Conservation (phyloP, 2,888 invertebrate genomes). For the Leistus spinibarbis region DNA sequence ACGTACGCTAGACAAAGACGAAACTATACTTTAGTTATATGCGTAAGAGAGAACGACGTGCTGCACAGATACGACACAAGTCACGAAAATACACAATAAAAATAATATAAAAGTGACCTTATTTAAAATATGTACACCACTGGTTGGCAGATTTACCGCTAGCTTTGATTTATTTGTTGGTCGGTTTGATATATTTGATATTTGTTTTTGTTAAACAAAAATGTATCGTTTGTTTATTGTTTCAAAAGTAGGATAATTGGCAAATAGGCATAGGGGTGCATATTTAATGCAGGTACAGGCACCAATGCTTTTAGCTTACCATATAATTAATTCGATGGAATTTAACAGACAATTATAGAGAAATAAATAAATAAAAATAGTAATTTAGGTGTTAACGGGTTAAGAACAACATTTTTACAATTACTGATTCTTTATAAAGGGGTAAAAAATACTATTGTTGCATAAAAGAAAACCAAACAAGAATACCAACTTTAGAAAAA, state of each 20-base stretch:
- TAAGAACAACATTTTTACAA: background rate
- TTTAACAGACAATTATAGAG: background rate
- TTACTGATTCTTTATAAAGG: background rate
- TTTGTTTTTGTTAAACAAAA: background rate
- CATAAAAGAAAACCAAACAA: too few relatives aligned
- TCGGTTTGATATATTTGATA: background rate
- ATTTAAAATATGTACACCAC: background rate
- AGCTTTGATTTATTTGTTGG: background rate
- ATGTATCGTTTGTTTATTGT: background rate
- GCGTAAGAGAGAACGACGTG: conserved; percentile 5
- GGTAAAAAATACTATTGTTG: background rate
- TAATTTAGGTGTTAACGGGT: background rate
- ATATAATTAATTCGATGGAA: too few relatives aligned
- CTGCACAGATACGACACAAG: background rate
- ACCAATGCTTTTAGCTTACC: too few relatives aligned
- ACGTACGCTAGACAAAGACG: conserved; percentile 9
- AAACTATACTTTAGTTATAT: background rate
- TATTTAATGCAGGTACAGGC: too few relatives aligned
- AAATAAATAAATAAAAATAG: background rate
- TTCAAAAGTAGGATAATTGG: background rate
- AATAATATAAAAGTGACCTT: background rate
- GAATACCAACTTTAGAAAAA: too few relatives aligned
- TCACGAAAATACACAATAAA: background rate
- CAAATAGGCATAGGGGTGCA: background rate
- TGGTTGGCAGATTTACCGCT: background rate